These are phyloP conservation scores for Elgaria multicarinata DNA, from an alignment of 2,113 vertebrate genomes.

Conservation along the genomic window DNA sequence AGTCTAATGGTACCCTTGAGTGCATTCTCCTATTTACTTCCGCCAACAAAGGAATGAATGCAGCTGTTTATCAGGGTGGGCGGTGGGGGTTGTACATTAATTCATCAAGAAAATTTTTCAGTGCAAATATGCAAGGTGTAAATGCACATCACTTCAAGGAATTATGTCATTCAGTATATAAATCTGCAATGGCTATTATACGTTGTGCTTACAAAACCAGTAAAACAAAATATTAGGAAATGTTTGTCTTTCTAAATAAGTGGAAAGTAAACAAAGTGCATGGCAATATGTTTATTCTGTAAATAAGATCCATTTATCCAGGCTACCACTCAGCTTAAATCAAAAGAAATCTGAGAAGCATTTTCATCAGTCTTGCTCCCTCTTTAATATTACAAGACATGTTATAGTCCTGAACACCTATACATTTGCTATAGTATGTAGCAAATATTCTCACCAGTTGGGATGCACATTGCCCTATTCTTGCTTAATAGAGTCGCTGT, in stretches of 20 bases:
- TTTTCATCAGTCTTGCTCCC: not conserved
- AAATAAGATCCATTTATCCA: not conserved
- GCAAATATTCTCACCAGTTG: not conserved
- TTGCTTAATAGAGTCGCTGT: not conserved
- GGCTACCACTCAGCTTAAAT: not conserved
- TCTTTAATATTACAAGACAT: not conserved
- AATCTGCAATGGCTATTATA: not conserved
- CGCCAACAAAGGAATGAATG: too few species aligned
- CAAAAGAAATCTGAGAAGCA: not conserved
- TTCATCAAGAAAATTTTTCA: not conserved
- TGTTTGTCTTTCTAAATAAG: not conserved
- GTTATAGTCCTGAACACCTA: not conserved
- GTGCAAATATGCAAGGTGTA: not conserved
- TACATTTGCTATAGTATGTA: not conserved
- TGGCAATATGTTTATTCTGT: not conserved
- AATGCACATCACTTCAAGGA: not conserved
- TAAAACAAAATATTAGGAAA: not conserved
- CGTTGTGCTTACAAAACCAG: not conserved
- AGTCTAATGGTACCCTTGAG: not conserved
- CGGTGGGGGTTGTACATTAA: too few species aligned
- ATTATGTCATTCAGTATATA: not conserved
- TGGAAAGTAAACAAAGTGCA: not conserved
- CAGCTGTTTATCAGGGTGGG: not conserved
- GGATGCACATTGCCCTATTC: not conserved
- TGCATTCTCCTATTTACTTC: not conserved